Conservation (phyloP, 2,888 invertebrate species). For the Acleris literana region DNA sequence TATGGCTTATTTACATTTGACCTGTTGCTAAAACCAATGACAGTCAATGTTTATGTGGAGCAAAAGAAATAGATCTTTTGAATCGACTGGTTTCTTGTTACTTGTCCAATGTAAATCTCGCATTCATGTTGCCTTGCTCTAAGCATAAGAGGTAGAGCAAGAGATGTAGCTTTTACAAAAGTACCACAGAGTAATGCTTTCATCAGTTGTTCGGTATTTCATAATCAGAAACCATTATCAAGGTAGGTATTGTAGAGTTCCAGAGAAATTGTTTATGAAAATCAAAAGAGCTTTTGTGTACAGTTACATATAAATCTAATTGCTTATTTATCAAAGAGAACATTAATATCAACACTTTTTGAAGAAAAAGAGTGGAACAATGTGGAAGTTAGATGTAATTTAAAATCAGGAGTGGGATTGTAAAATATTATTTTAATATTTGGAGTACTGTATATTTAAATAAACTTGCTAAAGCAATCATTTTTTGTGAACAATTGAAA, state of each 20-base stretch:
- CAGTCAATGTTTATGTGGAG: neutral
- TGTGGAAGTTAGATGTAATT: conserved; percentile 14
- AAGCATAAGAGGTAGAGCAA: conserved; percentile 10
- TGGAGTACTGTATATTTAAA: conserved; percentile 16
- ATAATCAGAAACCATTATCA: conserved; percentile 6
- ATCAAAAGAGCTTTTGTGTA: no score
- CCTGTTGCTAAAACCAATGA: neutral
- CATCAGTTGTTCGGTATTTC: conserved; percentile 16
- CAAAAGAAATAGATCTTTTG: no score
- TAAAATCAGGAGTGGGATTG: conserved; percentile 8
- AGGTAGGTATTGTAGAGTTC: neutral
- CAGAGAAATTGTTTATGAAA: neutral
- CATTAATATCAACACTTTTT: neutral
- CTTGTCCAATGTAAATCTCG: conserved; percentile 15
- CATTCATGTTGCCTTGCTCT: conserved; percentile 32
- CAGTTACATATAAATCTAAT: no score
- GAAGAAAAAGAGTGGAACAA: conserved; percentile 25
- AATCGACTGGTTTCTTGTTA: neutral
- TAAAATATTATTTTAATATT: conserved; percentile 14
- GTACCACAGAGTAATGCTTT: conserved; percentile 16
- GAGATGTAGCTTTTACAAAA: conserved; percentile 31
- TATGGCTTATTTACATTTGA: conserved; percentile 7
- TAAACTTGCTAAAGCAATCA: neutral
- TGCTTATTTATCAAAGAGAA: no score
- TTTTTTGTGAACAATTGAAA: neutral